Conservation (phyloP, 2,888 invertebrate genomes). For the Agriotes lineatus region DNA sequence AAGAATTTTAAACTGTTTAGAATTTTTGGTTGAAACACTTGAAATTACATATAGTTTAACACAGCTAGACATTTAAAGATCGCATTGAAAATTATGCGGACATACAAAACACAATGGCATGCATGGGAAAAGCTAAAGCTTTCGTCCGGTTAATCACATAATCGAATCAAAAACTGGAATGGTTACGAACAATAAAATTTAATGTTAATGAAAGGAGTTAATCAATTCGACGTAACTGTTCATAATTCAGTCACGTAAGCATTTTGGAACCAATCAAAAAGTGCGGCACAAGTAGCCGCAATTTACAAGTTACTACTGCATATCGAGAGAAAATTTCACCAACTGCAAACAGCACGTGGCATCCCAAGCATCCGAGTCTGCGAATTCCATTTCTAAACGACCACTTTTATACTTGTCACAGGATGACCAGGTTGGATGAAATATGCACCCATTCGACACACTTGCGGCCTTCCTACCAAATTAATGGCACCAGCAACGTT, state of each 20-base stretch:
- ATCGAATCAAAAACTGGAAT: background rate
- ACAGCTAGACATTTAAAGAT: too few relatives aligned
- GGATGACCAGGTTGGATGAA: slow-evolving; percentile 33
- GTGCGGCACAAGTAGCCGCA: background rate
- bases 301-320: slow-evolving; percentile 10
- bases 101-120: too few relatives aligned
- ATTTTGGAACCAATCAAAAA: background rate
- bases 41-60: too few relatives aligned
- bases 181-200: background rate
- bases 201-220: background rate
- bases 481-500: slow-evolving; percentile 28
- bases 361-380: slow-evolving; percentile 22
- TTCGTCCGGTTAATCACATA: background rate
- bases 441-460: slow-evolving; percentile 36
- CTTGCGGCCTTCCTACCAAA: slow-evolving; percentile 32
- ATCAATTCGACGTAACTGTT: background rate
- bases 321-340: slow-evolving; percentile 20
- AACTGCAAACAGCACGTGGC: slow-evolving; percentile 31
- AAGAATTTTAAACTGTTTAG: too few relatives aligned
- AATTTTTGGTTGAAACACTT: too few relatives aligned
- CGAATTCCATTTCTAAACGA: slow-evolving; percentile 41
- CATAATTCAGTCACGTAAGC: background rate
- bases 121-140: background rate
- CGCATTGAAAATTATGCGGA: too few relatives aligned
- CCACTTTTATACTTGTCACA: slow-evolving; percentile 39